Evolutionary conservation across 64 coral and sea anemone species (phyloP).

Genomic region (Actinia tenebrosa): DNA sequence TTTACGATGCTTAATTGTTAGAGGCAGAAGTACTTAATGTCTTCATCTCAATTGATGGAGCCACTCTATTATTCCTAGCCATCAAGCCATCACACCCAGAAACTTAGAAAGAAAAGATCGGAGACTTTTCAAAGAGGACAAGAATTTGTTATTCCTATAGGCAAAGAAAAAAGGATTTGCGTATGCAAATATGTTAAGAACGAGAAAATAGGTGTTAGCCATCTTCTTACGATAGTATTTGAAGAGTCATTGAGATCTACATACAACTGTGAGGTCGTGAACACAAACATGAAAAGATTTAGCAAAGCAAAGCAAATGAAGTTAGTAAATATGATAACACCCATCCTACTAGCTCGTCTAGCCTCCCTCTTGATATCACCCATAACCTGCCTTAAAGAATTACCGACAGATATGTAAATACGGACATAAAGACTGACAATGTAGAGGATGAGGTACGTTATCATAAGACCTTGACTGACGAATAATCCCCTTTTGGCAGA

Average conservation of each 20-base stretch:
- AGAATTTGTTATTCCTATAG: slow-evolving; percentile 30
- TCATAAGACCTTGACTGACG: slow-evolving; percentile 20
- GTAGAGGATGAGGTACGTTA: slow-evolving; percentile 5
- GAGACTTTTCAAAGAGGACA: not conserved
- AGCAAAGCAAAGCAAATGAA: slow-evolving; percentile 35
- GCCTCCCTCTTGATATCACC: slow-evolving; percentile 16
- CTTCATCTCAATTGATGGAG: not conserved
- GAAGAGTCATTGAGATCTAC: not conserved
- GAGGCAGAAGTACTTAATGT: not conserved
- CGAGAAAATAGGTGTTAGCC: slow-evolving; percentile 37
- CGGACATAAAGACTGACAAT: slow-evolving; percentile 8
- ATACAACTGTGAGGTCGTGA: not conserved
- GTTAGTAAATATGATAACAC: slow-evolving; percentile 24
- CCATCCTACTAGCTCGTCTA: slow-evolving; percentile 23
- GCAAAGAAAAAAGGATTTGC: slow-evolving; percentile 40
- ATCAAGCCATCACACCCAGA: not conserved
- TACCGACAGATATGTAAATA: slow-evolving; percentile 27
- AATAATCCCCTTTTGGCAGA: not conserved
- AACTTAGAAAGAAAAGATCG: not conserved
- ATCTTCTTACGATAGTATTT: slow-evolving; percentile 18
- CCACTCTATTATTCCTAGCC: not conserved
- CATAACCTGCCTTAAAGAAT: not conserved
- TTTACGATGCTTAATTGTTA: not conserved
- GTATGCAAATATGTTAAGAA: slow-evolving; percentile 41
- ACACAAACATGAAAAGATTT: slow-evolving; percentile 14